These are phyloP conservation scores for Apotomis betuletana DNA, from an alignment of 2,888 invertebrate species.

Conservation along the genomic window DNA sequence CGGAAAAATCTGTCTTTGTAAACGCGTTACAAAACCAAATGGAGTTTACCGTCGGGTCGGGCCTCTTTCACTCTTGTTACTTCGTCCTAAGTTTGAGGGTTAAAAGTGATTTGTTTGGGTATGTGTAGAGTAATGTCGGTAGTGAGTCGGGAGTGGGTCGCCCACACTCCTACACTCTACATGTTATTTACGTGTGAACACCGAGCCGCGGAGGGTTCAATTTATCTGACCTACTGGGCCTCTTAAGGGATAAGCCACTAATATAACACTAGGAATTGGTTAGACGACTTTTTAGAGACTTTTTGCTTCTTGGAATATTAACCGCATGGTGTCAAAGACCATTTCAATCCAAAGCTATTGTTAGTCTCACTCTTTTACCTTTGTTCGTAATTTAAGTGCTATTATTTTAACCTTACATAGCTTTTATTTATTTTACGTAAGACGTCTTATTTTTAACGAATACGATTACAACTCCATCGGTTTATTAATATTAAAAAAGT, in stretches of 20 bases:
- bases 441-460: too few species aligned
- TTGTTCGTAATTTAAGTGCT: too few species aligned
- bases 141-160: slow-evolving; percentile 54
- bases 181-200: slow-evolving; percentile 84
- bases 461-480: not conserved
- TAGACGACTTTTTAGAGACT: slow-evolving; percentile 48
- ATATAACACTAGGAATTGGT: slow-evolving; percentile 75
- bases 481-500: not conserved
- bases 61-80: slow-evolving; percentile 48
- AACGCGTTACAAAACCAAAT: slow-evolving; percentile 56
- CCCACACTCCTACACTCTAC: slow-evolving; percentile 72
- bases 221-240: slow-evolving; percentile 83
- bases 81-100: slow-evolving; percentile 50
- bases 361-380: too few species aligned
- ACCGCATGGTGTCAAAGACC: not conserved
- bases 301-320: not conserved
- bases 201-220: slow-evolving; percentile 80
- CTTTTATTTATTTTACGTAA: too few species aligned
- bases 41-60: slow-evolving; percentile 42
- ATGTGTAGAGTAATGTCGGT: slow-evolving; percentile 44
- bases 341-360: too few species aligned
- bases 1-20: slow-evolving; percentile 58
- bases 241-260: slow-evolving; percentile 65
- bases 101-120: slow-evolving; percentile 31
- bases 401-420: too few species aligned